Percentiles rank a stretch among this genome's conserved stretches.
Conservation (phyloP, 2,797 vertebrate genomes). For the Tadarida brasiliensis region DNA sequence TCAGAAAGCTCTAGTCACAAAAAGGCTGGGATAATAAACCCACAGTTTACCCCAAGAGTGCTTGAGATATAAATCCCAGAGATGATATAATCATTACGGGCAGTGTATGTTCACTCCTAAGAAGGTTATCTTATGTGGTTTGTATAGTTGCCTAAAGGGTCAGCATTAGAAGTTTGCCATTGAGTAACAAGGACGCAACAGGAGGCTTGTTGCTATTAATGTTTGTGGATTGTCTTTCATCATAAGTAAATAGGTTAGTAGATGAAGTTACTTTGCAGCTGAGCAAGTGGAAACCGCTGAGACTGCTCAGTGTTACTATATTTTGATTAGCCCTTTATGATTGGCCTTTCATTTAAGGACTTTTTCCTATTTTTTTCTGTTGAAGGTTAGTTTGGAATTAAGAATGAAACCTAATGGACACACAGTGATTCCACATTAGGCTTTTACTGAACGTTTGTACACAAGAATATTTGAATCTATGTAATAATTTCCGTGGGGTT, state of each 20-base stretch:
- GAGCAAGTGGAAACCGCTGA: neutral
- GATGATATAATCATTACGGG: rapidly evolving
- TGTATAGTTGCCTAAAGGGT: neutral
- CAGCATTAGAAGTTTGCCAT: neutral
- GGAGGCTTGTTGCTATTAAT: neutral
- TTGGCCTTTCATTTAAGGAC: neutral
- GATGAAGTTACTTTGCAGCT: too few relatives aligned
- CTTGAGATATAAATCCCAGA: neutral
- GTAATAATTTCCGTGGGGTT: neutral
- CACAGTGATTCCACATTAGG: neutral
- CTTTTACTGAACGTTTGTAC: neutral
- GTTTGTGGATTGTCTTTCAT: neutral
- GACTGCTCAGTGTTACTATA: neutral
- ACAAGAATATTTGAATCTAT: neutral
- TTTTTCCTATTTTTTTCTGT: neutral
- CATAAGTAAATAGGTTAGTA: neutral
- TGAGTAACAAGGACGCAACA: neutral
- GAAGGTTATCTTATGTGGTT: neutral
- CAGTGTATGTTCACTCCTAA: neutral
- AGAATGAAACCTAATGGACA: neutral
- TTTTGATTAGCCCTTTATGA: neutral
- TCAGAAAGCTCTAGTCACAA: neutral
- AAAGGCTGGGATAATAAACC: neutral
- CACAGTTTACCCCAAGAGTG: neutral
- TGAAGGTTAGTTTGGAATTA: neutral